phyloP scores from a whole-genome alignment of 2,888 invertebrate genomes.

The Scotopteryx bipunctaria region DNA sequence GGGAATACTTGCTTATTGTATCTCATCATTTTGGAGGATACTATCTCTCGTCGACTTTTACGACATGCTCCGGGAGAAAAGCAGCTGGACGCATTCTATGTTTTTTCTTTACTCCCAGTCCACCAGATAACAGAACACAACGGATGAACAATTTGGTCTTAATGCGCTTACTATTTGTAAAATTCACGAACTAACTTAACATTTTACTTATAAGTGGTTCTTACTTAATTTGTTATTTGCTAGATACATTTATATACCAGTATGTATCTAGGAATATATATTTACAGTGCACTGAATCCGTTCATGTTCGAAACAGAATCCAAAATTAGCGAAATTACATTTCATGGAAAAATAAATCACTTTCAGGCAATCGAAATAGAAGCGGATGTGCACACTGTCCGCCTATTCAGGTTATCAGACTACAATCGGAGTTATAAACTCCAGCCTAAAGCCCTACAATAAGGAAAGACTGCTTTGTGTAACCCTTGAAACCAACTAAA shows the following conservation, averaged over 20 bases:
- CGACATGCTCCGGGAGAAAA: too few relatives aligned
- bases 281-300: too few relatives aligned
- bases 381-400: too few relatives aligned
- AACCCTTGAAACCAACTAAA: conserved; percentile 29
- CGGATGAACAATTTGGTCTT: not conserved
- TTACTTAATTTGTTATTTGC: conserved; percentile 6
- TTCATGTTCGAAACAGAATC: conserved; percentile 39
- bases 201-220: too few relatives aligned
- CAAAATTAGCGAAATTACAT: conserved; percentile 49
- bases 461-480: conserved; percentile 13
- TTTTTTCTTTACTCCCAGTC: too few relatives aligned
- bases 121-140: too few relatives aligned
- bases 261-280: too few relatives aligned
- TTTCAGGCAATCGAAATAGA: conserved; percentile 48
- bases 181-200: not conserved
- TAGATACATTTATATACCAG: not conserved
- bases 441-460: conserved; percentile 6
- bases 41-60: too few relatives aligned
- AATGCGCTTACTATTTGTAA: not conserved
- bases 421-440: conserved; percentile 3
- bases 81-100: too few relatives aligned
- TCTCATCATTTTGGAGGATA: too few relatives aligned
- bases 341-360: conserved; percentile 51
- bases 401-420: too few relatives aligned
- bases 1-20: too few relatives aligned